Evolutionary conservation across 2,797 vertebrate genomes (phyloP).

Genomic region (Sardinella longiceps): DNA sequence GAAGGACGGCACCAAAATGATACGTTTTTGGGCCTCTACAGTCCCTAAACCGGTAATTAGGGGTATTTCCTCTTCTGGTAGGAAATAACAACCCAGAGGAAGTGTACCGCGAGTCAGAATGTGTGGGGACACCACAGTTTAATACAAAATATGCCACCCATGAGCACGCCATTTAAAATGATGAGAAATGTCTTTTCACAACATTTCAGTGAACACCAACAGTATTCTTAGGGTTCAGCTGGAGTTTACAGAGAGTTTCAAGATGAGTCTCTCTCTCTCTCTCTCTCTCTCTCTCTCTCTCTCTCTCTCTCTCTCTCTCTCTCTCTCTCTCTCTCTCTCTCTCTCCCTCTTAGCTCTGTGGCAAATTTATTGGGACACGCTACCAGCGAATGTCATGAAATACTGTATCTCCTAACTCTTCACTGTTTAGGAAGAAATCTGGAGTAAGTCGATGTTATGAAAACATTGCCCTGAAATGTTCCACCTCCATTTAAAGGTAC

Average conservation of each 20-base stretch:
- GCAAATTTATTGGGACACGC: background rate
- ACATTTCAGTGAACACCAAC: background rate
- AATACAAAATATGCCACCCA: slow-evolving; percentile 20
- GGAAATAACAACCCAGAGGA: slow-evolving; percentile 25
- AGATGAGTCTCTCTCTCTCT: background rate
- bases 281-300: background rate
- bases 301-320: background rate
- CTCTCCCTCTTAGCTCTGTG: background rate
- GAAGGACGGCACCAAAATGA: slow-evolving; percentile 34
- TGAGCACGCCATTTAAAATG: background rate
- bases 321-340: background rate
- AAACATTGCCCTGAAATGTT: background rate
- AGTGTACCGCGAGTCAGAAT: background rate
- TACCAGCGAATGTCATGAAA: background rate
- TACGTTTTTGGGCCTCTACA: background rate
- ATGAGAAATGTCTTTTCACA: slow-evolving; percentile 5
- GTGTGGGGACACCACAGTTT: slow-evolving; percentile 23
- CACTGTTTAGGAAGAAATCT: background rate
- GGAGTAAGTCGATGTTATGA: slow-evolving; percentile 7
- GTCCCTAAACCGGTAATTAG: slow-evolving; percentile 28
- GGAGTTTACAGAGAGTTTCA: background rate
- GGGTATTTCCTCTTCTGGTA: slow-evolving; percentile 12
- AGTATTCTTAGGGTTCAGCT: background rate
- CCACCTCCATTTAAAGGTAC: background rate
- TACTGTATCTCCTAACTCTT: background rate